These are phyloP conservation scores for Tragelaphus eurycerus DNA, from an alignment of 2,797 vertebrate genomes.

Conservation along the genomic window DNA sequence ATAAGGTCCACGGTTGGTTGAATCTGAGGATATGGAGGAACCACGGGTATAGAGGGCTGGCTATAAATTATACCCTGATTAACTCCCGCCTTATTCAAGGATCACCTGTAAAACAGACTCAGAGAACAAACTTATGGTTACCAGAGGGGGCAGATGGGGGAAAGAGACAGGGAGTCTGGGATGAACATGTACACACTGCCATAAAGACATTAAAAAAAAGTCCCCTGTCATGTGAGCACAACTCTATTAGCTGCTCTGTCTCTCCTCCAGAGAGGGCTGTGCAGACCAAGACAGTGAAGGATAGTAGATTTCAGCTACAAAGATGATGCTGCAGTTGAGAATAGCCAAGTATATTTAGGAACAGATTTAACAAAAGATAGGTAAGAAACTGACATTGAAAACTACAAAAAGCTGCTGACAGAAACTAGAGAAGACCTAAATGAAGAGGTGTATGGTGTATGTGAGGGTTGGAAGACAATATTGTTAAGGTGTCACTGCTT, in stretches of 20 bases:
- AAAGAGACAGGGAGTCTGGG: not conserved
- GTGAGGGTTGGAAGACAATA: not conserved
- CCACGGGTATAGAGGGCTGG: not conserved
- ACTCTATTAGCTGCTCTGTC: not conserved
- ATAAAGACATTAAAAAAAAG: not conserved
- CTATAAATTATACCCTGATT: not conserved
- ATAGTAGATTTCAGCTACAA: not conserved
- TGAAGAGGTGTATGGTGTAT: not conserved
- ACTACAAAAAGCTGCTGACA: not conserved
- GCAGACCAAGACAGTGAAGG: not conserved
- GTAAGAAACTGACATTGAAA: not conserved
- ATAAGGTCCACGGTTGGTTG: not conserved
- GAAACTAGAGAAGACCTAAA: not conserved
- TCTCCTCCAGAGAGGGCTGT: not conserved
- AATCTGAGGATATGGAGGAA: not conserved
- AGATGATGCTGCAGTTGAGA: not conserved
- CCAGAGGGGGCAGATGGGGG: not conserved
- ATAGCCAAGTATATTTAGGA: not conserved
- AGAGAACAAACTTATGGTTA: not conserved
- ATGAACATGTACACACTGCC: not conserved
- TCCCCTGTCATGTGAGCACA: not conserved
- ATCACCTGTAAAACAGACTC: not conserved
- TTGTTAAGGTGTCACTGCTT: not conserved
- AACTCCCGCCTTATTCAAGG: not conserved
- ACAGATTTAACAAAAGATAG: not conserved